phyloP scores from a whole-genome alignment of 2,797 vertebrate genomes.

The Fringilla coelebs region DNA sequence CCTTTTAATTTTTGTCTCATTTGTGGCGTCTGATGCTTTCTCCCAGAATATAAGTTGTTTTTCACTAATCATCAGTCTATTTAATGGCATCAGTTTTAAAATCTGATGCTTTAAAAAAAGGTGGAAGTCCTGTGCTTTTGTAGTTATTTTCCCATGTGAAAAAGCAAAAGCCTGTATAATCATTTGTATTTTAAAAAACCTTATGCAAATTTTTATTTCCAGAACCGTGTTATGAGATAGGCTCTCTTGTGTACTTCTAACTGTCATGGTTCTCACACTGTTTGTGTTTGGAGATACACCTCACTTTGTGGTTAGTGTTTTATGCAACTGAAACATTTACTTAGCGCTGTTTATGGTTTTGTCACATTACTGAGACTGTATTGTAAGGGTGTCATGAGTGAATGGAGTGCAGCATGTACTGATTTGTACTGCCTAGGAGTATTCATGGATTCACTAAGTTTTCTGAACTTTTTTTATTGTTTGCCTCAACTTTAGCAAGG shows the following conservation, averaged over 20 bases:
- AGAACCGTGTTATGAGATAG: not conserved
- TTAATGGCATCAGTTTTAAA: not conserved
- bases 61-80: not conserved
- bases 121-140: not conserved
- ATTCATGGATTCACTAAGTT: not conserved
- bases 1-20: not conserved
- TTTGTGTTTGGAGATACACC: accelerated
- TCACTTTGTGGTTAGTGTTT: not conserved
- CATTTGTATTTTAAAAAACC: not conserved
- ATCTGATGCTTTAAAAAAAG: not conserved
- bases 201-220: not conserved
- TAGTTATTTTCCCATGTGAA: not conserved
- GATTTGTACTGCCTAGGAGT: not conserved
- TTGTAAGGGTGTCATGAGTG: not conserved
- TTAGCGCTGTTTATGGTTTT: not conserved
- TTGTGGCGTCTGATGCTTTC: not conserved
- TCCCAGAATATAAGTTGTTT: not conserved
- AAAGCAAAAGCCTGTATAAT: not conserved
- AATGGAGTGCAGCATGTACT: not conserved
- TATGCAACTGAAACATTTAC: not conserved
- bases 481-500: not conserved
- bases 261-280: not conserved
- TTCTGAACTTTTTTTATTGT: not conserved
- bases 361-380: not conserved
- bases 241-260: not conserved